Base-by-base conservation (phyloP, 2,113 vertebrate species). In the Synchiropus splendidus region DNA sequence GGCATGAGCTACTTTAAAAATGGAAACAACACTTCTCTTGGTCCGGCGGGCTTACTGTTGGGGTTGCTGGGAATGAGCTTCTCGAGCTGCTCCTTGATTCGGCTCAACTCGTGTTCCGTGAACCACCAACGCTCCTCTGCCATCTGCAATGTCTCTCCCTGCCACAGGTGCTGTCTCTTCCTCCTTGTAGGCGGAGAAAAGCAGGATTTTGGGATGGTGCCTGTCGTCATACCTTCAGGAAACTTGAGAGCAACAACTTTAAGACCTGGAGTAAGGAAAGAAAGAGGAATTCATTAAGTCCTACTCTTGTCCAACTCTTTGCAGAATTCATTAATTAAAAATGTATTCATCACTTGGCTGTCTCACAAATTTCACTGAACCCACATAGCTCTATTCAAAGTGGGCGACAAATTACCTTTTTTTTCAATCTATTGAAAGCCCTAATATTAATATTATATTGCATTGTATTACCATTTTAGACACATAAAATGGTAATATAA, bases 211-310 rank as follows among this genome's bases (percentile, higher is more conserved):
- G 93, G 92, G 16, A 94, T 57, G 0, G 82, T 77, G 40, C 94
- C 93, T 0, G 90, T 95, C 36, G 88, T 72, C 72, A 98, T 10
- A 2, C 92, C 89, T 38, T 90, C 88, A 0, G 92, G 94, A 54
- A 97, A 89, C 53, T 89, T 97, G 77, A 96, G 90, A 6, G 84
- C 86, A 0, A 97, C 64, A 9, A 94, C 89, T 64, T 91, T 96
- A 15, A 99, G 81, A 59, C 95, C 95, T 99, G 63, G 43, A 18
- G 39, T 54, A 12, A 45, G 36, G 32, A 5, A 36, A 31, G 36
- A 15, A 14, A 21, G 2, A 15, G 6, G 2, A 16, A 1, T 4
- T 17, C 0, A 13, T 42, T 1, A 5, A 10, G 6, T 8, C 17
- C 12, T n/a, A n/a, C n/a, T n/a, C n/a, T n/a, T n/a, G n/a, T n/a